phyloP scores from a whole-genome alignment of 2,113 vertebrate genomes.

The Heterochromis multidens region DNA sequence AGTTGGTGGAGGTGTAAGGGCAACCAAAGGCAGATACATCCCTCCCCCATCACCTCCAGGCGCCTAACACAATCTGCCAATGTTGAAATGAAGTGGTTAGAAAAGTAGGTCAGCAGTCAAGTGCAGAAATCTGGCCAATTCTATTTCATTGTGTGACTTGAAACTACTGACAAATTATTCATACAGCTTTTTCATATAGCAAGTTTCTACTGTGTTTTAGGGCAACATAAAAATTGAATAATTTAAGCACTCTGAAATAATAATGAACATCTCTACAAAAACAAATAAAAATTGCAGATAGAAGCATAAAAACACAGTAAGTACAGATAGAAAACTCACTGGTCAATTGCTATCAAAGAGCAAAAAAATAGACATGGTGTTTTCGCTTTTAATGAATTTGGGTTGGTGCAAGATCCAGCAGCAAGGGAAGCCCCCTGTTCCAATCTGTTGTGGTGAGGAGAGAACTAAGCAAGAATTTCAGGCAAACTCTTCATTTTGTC shows the following conservation, averaged over 20 bases:
- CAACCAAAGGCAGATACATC: not conserved
- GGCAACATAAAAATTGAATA: not conserved
- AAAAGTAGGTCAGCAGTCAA: not conserved
- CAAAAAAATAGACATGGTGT: too few relatives aligned
- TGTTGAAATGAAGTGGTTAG: not conserved
- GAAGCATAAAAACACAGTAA: not conserved
- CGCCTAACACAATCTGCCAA: not conserved
- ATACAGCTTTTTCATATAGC: not conserved
- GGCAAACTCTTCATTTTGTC: too few relatives aligned
- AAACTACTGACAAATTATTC: not conserved
- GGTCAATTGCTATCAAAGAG: too few relatives aligned
- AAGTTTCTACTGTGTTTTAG: not conserved
- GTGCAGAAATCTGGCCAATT: not conserved
- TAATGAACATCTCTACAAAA: too few relatives aligned
- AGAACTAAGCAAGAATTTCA: too few relatives aligned
- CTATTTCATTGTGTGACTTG: not conserved
- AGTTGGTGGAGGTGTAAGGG: not conserved
- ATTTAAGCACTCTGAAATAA: not conserved
- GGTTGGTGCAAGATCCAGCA: too few relatives aligned
- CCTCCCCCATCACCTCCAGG: not conserved
- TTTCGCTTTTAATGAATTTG: too few relatives aligned
- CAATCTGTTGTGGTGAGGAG: too few relatives aligned
- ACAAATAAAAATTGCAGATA: too few relatives aligned
- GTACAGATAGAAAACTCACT: not conserved
- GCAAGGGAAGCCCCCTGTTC: too few relatives aligned